phyloP scores from a whole-genome alignment of 1,140 invertebrate genomes.

The Drosophila bifasciata region DNA sequence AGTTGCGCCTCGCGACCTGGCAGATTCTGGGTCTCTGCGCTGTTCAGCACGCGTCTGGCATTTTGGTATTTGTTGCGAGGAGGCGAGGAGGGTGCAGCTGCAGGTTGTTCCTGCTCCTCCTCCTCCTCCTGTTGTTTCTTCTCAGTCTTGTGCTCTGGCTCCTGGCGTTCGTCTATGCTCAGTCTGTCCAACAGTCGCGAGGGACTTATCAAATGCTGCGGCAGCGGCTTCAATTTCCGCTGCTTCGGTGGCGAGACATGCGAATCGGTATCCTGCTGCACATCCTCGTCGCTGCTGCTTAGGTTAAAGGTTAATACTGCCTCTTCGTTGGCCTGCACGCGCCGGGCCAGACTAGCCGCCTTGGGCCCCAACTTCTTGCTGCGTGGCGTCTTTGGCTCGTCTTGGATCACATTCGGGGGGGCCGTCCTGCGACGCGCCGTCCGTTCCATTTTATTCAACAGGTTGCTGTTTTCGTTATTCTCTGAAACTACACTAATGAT shows the following conservation, averaged over 20 bases:
- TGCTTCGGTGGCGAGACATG: slow-evolving; percentile 76
- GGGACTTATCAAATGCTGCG: slow-evolving; percentile 75
- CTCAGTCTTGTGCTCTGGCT: slow-evolving; percentile 55
- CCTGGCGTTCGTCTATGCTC: slow-evolving; percentile 76
- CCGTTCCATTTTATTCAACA: slow-evolving; percentile 76
- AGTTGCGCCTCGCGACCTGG: slow-evolving; percentile 92
- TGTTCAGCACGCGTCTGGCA: slow-evolving; percentile 89
- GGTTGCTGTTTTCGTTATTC: slow-evolving; percentile 76
- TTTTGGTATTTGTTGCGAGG: slow-evolving; percentile 85
- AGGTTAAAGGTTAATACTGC: slow-evolving; percentile 16
- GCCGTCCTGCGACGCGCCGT: slow-evolving; percentile 23
- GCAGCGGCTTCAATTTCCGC: slow-evolving; percentile 47
- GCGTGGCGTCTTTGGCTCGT: slow-evolving; percentile 72
- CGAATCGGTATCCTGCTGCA: slow-evolving; percentile 21
- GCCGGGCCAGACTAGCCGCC: slow-evolving; percentile 7
- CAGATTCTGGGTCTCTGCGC: slow-evolving; percentile 87
- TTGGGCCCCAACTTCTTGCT: slow-evolving; percentile 21
- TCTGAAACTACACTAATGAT: slow-evolving; percentile 65
- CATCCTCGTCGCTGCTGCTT: slow-evolving; percentile 12
- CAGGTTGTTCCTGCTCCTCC: background rate
- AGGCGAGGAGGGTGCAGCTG: slow-evolving; percentile 24
- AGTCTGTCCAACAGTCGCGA: slow-evolving; percentile 71
- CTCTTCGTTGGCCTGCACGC: slow-evolving; percentile 24
- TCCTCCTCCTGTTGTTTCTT: background rate
- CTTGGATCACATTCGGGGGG: slow-evolving; percentile 23